phyloP scores from a whole-genome alignment of 2,888 invertebrate genomes.

The Scaptomyza parva region DNA sequence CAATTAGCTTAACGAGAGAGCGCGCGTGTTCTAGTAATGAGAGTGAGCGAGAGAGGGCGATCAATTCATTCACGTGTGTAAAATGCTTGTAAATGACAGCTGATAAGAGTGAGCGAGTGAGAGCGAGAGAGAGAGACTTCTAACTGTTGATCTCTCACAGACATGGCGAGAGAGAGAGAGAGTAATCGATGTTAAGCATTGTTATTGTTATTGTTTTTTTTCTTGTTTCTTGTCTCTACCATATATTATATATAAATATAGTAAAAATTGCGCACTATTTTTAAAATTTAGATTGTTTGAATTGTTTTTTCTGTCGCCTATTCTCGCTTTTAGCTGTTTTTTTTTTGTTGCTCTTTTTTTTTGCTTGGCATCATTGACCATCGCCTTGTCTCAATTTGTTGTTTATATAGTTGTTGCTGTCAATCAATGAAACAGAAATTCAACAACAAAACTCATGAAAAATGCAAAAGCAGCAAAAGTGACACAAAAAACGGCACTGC shows the following conservation, averaged over 20 bases:
- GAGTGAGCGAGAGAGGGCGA: constrained; percentile 3
- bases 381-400: constrained; percentile 66
- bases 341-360: constrained; percentile 43
- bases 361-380: constrained; percentile 57
- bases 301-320: constrained; percentile 37
- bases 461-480: constrained; percentile 29
- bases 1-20: constrained; percentile 64
- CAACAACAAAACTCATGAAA: constrained; percentile 24
- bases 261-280: constrained; percentile 82
- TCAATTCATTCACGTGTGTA: constrained; percentile 64
- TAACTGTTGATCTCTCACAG: constrained; percentile 45
- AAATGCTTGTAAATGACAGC: constrained; percentile 55
- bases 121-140: constrained; percentile 17
- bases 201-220: constrained; percentile 23
- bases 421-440: constrained; percentile 62
- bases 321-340: constrained; percentile 14
- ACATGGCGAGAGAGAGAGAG: constrained; percentile 13
- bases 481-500: constrained; percentile 7
- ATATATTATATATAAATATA: constrained; percentile 59
- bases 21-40: too few relatives aligned
- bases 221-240: constrained; percentile 27
- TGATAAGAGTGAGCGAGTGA: constrained; percentile 48
- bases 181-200: constrained; percentile 37
- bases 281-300: constrained; percentile 60
- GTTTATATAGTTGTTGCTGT: constrained; percentile 68